Evolutionary conservation across 2,797 vertebrate genomes (phyloP), one percentile per base, ranked within the genome.

Genomic region (Rhodeus uyekii): DNA sequence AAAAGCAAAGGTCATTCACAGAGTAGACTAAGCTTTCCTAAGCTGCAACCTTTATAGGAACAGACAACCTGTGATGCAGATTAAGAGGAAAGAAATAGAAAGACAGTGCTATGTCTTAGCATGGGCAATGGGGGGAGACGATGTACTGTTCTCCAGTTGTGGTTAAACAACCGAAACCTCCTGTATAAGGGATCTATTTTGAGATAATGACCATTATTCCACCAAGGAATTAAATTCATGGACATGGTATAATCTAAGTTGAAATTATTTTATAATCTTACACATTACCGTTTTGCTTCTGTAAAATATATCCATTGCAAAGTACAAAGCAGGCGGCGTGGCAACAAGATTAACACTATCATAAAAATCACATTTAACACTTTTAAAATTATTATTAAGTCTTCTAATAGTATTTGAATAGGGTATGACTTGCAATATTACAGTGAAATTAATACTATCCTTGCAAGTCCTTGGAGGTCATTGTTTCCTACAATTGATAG

Each of bases 1-100:
- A 96, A 98, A 97, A 96, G 94, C 95, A 98, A 98, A 99, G 97
- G 97, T 98, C 97, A 98, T 93, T 96, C 92, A 90, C 92, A 93
- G 93, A 94, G 92, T 93, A 93, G 88, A 94, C 93, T 97, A 98
- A 98, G 96, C 97, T 97, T 94, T 92, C 76, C 93, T 98, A 96
- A 97, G 96, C 96, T 96, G 93, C 96, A 96, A 94, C 96, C 96
- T 97, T 97, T 96, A 95, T 92, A 92, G 91, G 93, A 95, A 94
- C 94, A 95, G 94, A 94, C 93, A 93, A 90, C 90, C 92, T 88
- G 89, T 90, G 91, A 89, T 83, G 68, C 53, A 0, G 90, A 90
- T 91, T 90, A 93, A 93, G 92, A 87, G 91, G 91, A 90, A 89
- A 80, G n/a, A n/a, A n/a, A 34, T 7, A 83, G 50, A 39, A 27